Evolutionary conservation across 2,113 vertebrate genomes (phyloP), one percentile per base, ranked within the genome.

Genomic region (Xiphophorus hellerii): DNA sequence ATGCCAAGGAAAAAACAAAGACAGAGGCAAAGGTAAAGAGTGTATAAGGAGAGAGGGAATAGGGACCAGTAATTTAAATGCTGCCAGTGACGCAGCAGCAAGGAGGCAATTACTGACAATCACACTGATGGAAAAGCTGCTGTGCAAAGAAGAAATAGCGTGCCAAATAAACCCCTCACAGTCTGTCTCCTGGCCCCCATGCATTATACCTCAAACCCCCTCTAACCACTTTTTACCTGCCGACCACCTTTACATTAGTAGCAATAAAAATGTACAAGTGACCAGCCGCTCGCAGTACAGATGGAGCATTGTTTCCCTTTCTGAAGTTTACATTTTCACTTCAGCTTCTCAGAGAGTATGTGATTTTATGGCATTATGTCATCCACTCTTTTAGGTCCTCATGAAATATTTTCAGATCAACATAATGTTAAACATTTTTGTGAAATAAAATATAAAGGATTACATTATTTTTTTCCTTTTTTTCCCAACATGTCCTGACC

Each of bases 31-130:
- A 70, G 61, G 42, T 74, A 66, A 66, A 80, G 64, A 69, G 70
- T 17, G 42, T 75, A 30, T 30, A 64, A 74, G 48, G 62, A 58
- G 71, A 73, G 25, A 42, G 51, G 48, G 76, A 42, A 62, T 58
- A 67, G 60, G 74, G 35, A 83, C 76, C 33, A 0, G 76, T 44
- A 78, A 69, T 82, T 74, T 86, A 63, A 82, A 78, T 13, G 31
- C 76, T 22, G 76, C 73, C 83, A 78, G 77, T 74, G 83, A 90
- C 7, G 3, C 62, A 87, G 77, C 79, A 73, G 80, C 58, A 66
- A 88, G 60, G 65, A 78, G 78, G 78, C 85, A 84, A 92, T 90
- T 84, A 89, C 86, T 78, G 82, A 83, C 89, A 77, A 85, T 88
- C 85, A 82, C 73, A 44, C 12, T 90, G 87, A 89, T 78, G 83